These are phyloP conservation scores for Campylomormyrus numenius DNA, from an alignment of 2,113 vertebrate genomes.

Conservation along the genomic window DNA sequence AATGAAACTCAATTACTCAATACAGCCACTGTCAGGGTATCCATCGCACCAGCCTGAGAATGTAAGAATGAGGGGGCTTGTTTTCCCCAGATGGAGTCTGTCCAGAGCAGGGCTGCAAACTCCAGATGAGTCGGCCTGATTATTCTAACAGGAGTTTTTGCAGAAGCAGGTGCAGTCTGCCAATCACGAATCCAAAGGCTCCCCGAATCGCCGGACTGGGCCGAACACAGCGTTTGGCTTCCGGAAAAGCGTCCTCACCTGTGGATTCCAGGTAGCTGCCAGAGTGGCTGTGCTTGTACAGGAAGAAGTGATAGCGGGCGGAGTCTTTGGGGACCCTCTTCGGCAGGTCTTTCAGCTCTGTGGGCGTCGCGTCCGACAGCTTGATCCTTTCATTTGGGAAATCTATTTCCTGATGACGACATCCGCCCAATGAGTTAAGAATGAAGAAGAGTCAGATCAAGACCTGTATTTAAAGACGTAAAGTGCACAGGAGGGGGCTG, in stretches of 20 bases:
- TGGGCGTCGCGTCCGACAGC: constrained; percentile 77
- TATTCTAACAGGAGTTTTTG: not conserved
- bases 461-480: not conserved
- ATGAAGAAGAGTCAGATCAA: too few relatives aligned
- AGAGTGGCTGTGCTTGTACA: constrained; percentile 91
- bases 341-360: constrained; percentile 85
- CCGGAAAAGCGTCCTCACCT: constrained; percentile 55
- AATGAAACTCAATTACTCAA: not conserved
- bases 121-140: not conserved
- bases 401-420: constrained; percentile 76
- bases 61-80: not conserved
- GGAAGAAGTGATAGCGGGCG: constrained; percentile 94
- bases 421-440: not conserved
- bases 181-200: not conserved
- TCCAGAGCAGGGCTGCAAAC: not conserved
- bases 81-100: not conserved
- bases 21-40: not conserved
- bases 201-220: not conserved
- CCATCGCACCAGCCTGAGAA: not conserved
- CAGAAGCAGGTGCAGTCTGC: not conserved
- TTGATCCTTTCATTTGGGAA: constrained; percentile 81
- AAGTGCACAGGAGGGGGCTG: not conserved
- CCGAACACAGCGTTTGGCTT: not conserved
- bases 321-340: constrained; percentile 83
- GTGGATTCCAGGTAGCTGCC: constrained; percentile 91